These are phyloP conservation scores for Chlorodrepanis virens DNA, from an alignment of 2,113 vertebrate species.

Conservation along the genomic window DNA sequence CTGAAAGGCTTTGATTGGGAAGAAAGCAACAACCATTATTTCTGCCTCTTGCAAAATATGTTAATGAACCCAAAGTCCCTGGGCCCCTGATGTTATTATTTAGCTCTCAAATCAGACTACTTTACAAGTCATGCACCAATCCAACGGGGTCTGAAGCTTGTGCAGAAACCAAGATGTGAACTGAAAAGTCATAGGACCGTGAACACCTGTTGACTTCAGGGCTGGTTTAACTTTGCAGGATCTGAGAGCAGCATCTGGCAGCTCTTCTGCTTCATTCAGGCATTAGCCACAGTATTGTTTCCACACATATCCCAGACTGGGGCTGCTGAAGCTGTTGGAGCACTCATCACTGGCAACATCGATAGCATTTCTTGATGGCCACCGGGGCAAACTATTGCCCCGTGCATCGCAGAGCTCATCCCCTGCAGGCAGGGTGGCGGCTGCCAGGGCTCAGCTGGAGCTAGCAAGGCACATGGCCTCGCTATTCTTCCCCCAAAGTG, in stretches of 20 bases:
- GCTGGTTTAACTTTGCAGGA: not conserved
- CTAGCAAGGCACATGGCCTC: not conserved
- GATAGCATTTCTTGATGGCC: not conserved
- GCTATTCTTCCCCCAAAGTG: slow-evolving; percentile 39
- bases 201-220: not conserved
- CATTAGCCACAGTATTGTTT: not conserved
- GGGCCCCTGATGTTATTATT: not conserved
- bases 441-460: slow-evolving; percentile 68
- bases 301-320: not conserved
- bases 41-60: not conserved
- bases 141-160: not conserved
- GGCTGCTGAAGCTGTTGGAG: not conserved
- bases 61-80: not conserved
- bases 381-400: not conserved
- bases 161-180: not conserved
- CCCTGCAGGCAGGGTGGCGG: slow-evolving; percentile 20
- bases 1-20: not conserved
- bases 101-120: not conserved
- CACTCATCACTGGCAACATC: not conserved
- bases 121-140: not conserved
- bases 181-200: not conserved
- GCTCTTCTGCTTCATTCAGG: not conserved
- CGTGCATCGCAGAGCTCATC: not conserved
- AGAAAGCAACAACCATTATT: not conserved
- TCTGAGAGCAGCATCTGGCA: not conserved